Evolutionary conservation across 1,140 invertebrate genomes (phyloP).

Genomic region (Andrena cerasifolii): DNA sequence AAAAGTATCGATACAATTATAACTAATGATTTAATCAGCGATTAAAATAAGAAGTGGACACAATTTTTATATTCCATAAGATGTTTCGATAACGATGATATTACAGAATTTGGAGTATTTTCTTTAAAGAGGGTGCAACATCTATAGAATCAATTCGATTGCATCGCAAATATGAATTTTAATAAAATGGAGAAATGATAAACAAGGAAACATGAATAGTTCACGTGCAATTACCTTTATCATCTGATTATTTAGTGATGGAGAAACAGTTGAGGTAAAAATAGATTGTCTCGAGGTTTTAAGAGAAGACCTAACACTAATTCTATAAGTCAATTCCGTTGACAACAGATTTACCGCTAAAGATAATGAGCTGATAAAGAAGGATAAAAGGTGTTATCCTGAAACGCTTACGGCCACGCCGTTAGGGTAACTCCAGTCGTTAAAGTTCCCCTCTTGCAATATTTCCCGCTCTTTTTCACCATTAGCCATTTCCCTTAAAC

Average conservation of each 20-base stretch:
- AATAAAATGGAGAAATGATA: too few species aligned
- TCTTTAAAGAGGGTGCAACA: too few species aligned
- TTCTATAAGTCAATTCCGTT: constrained; percentile 18
- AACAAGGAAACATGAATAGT: too few species aligned
- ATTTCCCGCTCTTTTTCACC: constrained; percentile 42
- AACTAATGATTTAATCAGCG: too few species aligned
- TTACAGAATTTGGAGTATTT: too few species aligned
- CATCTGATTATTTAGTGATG: background rate
- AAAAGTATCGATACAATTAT: too few species aligned
- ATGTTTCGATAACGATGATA: too few species aligned
- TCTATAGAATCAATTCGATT: too few species aligned
- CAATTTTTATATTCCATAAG: too few species aligned
- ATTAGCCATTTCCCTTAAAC: constrained; percentile 38
- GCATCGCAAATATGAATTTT: too few species aligned
- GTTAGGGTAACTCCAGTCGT: constrained; percentile 55
- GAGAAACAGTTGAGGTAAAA: background rate
- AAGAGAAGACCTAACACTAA: background rate
- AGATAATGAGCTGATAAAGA: constrained; percentile 59
- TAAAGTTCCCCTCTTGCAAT: constrained; percentile 56
- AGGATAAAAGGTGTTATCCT: constrained; percentile 37
- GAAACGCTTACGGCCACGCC: constrained; percentile 33
- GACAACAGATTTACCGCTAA: background rate
- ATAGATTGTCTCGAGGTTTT: constrained; percentile 15
- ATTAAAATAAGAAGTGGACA: too few species aligned
- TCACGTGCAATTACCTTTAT: too few species aligned